These are phyloP conservation scores for Alouatta palliata DNA, from an alignment of 2,113 vertebrate species.

Conservation along the genomic window DNA sequence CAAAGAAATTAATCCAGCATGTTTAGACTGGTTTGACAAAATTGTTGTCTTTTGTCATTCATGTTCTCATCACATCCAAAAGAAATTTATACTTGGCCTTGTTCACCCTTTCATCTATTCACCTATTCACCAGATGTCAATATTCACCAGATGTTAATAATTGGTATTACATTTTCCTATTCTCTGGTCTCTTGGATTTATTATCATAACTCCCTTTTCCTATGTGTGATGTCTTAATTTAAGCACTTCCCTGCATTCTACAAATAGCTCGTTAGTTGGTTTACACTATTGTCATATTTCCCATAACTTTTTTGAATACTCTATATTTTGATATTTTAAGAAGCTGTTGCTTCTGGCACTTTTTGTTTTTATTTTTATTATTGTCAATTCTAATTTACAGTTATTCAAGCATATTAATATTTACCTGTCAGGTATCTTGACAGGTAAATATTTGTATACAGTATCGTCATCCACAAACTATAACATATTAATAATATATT, in stretches of 20 bases:
- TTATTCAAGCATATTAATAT: conserved; percentile 50
- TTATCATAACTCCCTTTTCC: not conserved
- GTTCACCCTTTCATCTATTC: not conserved
- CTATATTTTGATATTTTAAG: not conserved
- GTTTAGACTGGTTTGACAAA: not conserved
- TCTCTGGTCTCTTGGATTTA: not conserved
- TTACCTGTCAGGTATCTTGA: conserved; percentile 47
- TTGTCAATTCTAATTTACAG: conserved; percentile 10
- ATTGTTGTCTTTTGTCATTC: not conserved
- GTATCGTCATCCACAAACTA: conserved; percentile 46
- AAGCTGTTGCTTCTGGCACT: not conserved
- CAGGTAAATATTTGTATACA: conserved; percentile 64
- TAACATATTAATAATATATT: conserved; percentile 65
- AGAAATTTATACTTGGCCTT: not conserved
- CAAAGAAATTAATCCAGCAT: not conserved
- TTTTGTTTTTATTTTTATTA: not conserved
- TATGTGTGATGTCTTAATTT: conserved; percentile 28
- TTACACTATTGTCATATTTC: not conserved
- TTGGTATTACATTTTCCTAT: not conserved
- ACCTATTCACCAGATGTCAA: not conserved
- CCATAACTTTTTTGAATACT: conserved; percentile 34
- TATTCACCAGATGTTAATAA: not conserved
- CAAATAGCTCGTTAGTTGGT: not conserved
- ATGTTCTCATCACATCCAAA: not conserved
- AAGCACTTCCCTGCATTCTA: not conserved